Conservation (phyloP, 2,113 vertebrate species). For the Casuarius casuarius region DNA sequence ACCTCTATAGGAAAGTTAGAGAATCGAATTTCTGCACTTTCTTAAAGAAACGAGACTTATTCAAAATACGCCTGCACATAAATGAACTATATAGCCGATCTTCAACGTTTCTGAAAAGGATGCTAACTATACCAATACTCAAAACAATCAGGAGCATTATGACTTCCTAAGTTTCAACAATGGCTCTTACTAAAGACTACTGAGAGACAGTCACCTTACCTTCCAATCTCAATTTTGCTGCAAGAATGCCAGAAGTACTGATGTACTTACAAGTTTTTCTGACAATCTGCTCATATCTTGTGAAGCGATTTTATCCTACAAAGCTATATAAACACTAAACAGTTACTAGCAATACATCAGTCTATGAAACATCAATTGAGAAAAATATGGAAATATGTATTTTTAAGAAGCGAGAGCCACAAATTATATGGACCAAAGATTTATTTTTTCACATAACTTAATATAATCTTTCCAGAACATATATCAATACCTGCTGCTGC, state of each 20-base stretch:
- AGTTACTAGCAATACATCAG: not conserved
- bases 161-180: not conserved
- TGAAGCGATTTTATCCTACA: not conserved
- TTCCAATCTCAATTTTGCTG: not conserved
- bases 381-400: not conserved
- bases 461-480: not conserved
- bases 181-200: not conserved
- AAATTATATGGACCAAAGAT: not conserved
- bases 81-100: not conserved
- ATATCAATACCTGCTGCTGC: slow-evolving; percentile 79
- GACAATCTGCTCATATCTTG: not conserved
- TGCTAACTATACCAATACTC: not conserved
- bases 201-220: not conserved
- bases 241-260: not conserved
- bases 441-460: not conserved
- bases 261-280: not conserved
- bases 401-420: not conserved
- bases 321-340: not conserved
- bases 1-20: not conserved
- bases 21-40: not conserved
- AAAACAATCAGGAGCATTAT: not conserved
- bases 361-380: not conserved
- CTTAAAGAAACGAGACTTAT: not conserved
- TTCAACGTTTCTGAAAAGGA: not conserved
- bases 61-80: not conserved